Evolutionary conservation across 2,888 invertebrate genomes (phyloP), one percentile per base, ranked within the genome.

Genomic region (Drosophila nigricruria): DNA sequence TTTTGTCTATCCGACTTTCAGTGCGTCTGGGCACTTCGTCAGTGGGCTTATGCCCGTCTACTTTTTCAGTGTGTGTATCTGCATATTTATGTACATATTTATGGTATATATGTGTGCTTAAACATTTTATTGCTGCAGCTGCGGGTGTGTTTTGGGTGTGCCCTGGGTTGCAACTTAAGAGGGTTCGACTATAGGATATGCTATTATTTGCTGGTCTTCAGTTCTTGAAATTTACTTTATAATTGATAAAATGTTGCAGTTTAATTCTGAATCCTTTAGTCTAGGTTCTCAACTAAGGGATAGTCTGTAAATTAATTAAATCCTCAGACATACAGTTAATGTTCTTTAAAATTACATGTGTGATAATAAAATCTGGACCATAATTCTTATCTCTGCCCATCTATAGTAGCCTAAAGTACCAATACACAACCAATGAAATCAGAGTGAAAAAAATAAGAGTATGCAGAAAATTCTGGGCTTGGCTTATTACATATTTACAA

Each of bases 141-240:
- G 90, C 90, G 77, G 88, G 88, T 73, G 85, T 85, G 75, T 77
- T 89, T 85, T 89, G 90, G 85, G 85, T 79, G 85, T 85, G 85
- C 82, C 83, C 67, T 52, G 66, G 54, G n/a, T 18, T 30, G 34
- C 34, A 16, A 30, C 12, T 36, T 30, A 38, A 43, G 23, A 54
- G 49, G 49, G 38, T 16, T 12, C 32, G 75, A 66, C 59, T 54
- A 34, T 9, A 1, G 23, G 34, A 72, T 72, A 73, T 60, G 50
- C 74, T 74, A 25, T 50, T 50, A 27, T 27, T 20, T 27, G 43
- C 32, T 27, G 8, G 3, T 18, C 2, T 27, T 20, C 14, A 27
- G 18, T 5, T 47, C 5, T 27, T 9, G 0, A 9, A 4, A 23
- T 14, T 1, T 16, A 23, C 14, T 43, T 43, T 16, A 23, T 8